phyloP scores from a whole-genome alignment of 2,888 invertebrate genomes.

The Andrena bicolor region DNA sequence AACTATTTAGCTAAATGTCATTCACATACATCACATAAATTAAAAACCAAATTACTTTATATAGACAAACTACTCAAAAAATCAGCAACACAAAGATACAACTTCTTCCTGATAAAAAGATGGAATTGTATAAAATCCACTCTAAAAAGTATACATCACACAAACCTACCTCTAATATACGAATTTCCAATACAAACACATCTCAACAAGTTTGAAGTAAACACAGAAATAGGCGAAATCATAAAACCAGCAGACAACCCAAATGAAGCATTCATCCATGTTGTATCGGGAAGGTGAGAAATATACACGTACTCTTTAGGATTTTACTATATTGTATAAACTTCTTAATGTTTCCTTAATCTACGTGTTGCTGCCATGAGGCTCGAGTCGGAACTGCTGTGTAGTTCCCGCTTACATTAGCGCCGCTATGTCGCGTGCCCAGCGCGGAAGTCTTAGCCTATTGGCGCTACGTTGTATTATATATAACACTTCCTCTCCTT shows the following conservation, averaged over 20 bases:
- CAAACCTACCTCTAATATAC: not conserved
- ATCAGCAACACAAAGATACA: not conserved
- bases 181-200: not conserved
- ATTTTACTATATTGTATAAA: no score
- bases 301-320: no score
- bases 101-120: conserved; percentile 4
- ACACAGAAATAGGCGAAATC: conserved; percentile 1
- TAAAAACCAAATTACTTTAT: not conserved
- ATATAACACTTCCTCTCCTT: conserved; percentile 1
- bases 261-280: not conserved
- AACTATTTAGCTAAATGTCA: no score
- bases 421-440: no score
- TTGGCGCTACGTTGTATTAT: no score
- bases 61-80: not conserved
- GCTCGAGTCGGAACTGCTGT: no score
- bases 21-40: not conserved
- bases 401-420: no score
- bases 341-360: no score
- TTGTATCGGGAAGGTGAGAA: no score
- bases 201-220: not conserved
- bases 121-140: not conserved
- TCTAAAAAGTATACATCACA: not conserved
- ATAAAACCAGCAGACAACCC: not conserved
- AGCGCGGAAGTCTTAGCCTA: no score
- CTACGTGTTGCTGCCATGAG: no score